Evolutionary conservation across 2,797 vertebrate species (phyloP), one percentile per base, ranked within the genome.

Genomic region (Dromococcyx pavoninus): DNA sequence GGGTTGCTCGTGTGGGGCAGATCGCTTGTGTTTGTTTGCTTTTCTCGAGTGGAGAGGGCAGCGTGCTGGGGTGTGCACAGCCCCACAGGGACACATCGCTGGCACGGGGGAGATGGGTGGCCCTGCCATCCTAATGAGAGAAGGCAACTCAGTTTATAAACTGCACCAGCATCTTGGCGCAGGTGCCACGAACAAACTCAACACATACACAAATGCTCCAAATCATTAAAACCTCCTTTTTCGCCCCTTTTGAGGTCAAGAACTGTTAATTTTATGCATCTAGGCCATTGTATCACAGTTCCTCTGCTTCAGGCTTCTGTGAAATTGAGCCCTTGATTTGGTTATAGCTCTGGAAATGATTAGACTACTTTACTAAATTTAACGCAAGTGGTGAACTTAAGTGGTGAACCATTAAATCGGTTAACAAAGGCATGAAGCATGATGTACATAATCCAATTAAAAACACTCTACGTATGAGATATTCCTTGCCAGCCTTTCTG

Each of bases 401-500:
- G 94, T 94, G 96, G 83, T 67, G 79, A 96, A 96, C 94, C 95
- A 76, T 95, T 94, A 94, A 95, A 90, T 95, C 84, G 32, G 37
- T 82, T 54, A 81, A 89, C 91, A 93, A 86, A 96, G 95, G 94
- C 96, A 37, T 17, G 66, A 88, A 89, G 95, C 53, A 7, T 62
- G 91, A 92, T 91, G 92, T 65, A 53, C 73, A 23, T 93, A 93
- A 96, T 96, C 94, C 87, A 85, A 67, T 96, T 95, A 96, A 91
- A 81, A 64, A 9, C 61, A 53, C 92, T 84, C 80, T 19, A 44
- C 61, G 9, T 62, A 73, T 13, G 8, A 66, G 77, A 67, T 64
- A 73, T 50, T 91, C 79, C 83, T 57, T 13, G 43, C 66, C 89
- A 65, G 87, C 58, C 76, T 79, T 43, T 35, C 86, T 88, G 77